Conservation (phyloP, 2,888 invertebrate genomes). For the Polia nebulosa region DNA sequence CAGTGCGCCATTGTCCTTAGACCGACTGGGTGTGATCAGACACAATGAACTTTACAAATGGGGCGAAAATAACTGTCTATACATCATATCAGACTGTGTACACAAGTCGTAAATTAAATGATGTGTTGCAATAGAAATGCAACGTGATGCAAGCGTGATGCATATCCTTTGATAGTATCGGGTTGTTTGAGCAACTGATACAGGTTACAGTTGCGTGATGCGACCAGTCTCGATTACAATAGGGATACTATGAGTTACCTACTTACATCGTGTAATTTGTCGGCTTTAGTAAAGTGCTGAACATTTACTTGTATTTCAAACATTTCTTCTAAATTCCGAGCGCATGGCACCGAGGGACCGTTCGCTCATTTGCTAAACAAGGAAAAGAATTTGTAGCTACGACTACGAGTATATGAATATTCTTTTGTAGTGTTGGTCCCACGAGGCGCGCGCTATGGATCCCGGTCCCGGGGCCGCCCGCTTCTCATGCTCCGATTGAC, state of each 20-base stretch:
- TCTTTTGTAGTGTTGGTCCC: conserved; percentile 76
- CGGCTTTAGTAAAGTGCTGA: conserved; percentile 29
- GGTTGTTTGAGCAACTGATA: conserved; percentile 23
- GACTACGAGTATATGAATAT: conserved; percentile 74
- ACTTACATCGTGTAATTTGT: conserved; percentile 16
- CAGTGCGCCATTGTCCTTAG: conserved; percentile 84
- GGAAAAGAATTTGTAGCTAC: conserved; percentile 78
- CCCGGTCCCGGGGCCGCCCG: conserved; percentile 76
- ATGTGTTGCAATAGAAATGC: conserved; percentile 51
- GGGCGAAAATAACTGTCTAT: conserved; percentile 85
- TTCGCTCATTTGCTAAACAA: conserved; percentile 81
- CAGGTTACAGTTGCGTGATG: conserved; percentile 34
- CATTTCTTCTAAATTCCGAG: conserved; percentile 45
- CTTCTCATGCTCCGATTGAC: conserved; percentile 89
- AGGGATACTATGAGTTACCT: conserved; percentile 15
- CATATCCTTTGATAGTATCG: conserved; percentile 35
- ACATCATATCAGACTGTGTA: conserved; percentile 83
- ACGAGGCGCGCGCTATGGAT: conserved; percentile 67
- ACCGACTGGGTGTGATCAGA: conserved; percentile 88
- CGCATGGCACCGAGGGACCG: conserved; percentile 76
- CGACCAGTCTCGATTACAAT: conserved; percentile 10
- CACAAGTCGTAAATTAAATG: conserved; percentile 85
- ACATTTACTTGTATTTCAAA: conserved; percentile 16
- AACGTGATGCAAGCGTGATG: conserved; percentile 22
- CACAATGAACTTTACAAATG: conserved; percentile 85